These are phyloP conservation scores for Rhogogaster chlorosoma DNA, from an alignment of 2,888 invertebrate genomes.

Conservation along the genomic window DNA sequence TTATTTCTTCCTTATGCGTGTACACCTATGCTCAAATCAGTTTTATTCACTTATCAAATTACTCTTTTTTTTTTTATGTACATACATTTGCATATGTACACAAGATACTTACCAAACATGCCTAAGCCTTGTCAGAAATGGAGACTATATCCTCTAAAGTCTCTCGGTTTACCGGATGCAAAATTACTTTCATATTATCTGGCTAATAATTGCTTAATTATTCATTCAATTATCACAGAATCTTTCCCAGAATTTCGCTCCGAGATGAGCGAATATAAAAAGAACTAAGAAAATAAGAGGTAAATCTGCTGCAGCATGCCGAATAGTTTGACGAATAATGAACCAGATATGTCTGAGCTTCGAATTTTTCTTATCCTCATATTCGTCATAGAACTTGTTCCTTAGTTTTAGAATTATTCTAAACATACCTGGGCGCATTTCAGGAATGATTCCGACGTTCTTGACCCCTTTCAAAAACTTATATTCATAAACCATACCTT, in stretches of 20 bases:
- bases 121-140: not conserved
- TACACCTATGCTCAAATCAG: conserved; percentile 45
- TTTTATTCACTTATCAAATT: conserved; percentile 44
- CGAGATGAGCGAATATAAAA: not conserved
- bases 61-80: not conserved
- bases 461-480: conserved; percentile 34
- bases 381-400: not conserved
- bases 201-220: not conserved
- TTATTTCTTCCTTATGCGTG: not conserved
- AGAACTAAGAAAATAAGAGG: not conserved
- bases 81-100: conserved; percentile 11
- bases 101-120: conserved; percentile 17
- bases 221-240: not conserved
- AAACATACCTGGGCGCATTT: conserved; percentile 31
- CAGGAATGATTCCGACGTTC: conserved; percentile 27
- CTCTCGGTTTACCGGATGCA: not conserved
- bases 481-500: conserved; percentile 36
- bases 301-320: not conserved
- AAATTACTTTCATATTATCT: not conserved
- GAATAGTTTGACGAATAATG: not conserved
- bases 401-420: conserved; percentile 21
- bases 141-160: not conserved
- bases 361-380: not conserved
- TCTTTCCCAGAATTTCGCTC: not conserved
- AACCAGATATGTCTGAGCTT: not conserved